These are phyloP conservation scores for Tenrec ecaudatus DNA, from an alignment of 2,113 vertebrate genomes.

Conservation along the genomic window DNA sequence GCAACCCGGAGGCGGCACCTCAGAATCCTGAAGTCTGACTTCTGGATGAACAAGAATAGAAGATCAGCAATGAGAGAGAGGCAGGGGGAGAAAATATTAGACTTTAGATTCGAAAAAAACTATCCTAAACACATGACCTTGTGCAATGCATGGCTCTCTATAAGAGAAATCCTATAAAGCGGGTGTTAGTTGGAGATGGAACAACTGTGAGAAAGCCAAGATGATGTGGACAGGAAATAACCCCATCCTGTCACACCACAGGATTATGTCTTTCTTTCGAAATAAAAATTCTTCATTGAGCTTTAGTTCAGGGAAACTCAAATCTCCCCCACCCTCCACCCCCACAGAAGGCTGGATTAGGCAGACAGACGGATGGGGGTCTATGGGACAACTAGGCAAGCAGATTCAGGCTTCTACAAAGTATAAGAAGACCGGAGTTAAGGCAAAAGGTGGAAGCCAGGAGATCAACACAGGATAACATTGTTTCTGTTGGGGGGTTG, in stretches of 20 bases:
- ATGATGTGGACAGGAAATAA: constrained; percentile 47
- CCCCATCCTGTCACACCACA: constrained; percentile 28
- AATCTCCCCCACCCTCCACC: not conserved
- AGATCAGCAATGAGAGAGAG: constrained; percentile 26
- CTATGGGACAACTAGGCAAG: not conserved
- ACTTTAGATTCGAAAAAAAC: constrained; percentile 36
- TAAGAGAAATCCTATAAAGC: not conserved
- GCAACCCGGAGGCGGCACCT: constrained; percentile 13
- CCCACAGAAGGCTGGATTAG: not conserved
- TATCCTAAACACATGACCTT: not conserved
- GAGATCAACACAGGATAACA: not conserved
- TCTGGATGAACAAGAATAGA: constrained; percentile 62
- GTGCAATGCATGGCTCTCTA: not conserved
- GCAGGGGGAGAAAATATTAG: not conserved
- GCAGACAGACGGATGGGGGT: not conserved
- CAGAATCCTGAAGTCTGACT: constrained; percentile 38
- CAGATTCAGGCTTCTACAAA: not conserved
- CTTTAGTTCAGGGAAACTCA: constrained; percentile 24
- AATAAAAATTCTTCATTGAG: constrained; percentile 55
- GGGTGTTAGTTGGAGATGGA: constrained; percentile 40
- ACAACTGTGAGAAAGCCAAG: constrained; percentile 44
- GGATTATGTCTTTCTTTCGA: constrained; percentile 29
- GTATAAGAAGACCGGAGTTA: not conserved
- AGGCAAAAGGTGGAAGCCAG: not conserved
- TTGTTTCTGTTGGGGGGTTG: not conserved